Conservation (phyloP, 1,140 invertebrate species). For the Aricia agestis region DNA sequence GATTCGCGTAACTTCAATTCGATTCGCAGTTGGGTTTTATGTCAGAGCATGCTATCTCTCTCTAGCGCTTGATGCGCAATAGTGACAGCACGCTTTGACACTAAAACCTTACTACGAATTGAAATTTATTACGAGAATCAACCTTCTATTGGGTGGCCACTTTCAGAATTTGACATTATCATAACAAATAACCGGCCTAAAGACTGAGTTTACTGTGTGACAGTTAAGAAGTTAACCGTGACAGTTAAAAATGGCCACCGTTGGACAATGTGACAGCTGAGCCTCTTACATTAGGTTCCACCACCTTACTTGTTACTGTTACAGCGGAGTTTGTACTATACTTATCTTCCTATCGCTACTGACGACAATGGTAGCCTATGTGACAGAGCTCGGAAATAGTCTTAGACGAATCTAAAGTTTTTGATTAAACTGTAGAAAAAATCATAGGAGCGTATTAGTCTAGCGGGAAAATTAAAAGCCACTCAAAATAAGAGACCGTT, state of each 20-base stretch:
- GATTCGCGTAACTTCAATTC: too few relatives aligned
- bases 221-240: conserved; percentile 12
- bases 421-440: neutral
- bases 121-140: too few relatives aligned
- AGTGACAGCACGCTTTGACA: too few relatives aligned
- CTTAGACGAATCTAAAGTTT: neutral
- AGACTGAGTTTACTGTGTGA: neutral
- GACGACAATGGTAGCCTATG: conserved; percentile 47
- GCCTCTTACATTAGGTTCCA: conserved; percentile 45
- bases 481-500: too few relatives aligned
- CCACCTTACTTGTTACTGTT: conserved; percentile 63
- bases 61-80: too few relatives aligned
- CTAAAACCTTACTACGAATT: too few relatives aligned
- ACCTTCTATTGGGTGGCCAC: neutral
- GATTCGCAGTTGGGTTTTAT: too few relatives aligned
- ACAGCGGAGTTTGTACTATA: conserved; percentile 53
- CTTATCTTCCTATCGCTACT: conserved; percentile 38
- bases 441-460: neutral
- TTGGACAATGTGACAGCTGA: conserved; percentile 20
- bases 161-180: neutral
- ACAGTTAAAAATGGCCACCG: conserved; percentile 7
- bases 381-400: conserved; percentile 26
- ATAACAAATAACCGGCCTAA: neutral
- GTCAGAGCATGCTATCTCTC: too few relatives aligned
- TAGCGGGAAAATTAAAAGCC: neutral